These are phyloP conservation scores for Siniperca obscura DNA, from an alignment of 2,797 vertebrate species.

Conservation along the genomic window DNA sequence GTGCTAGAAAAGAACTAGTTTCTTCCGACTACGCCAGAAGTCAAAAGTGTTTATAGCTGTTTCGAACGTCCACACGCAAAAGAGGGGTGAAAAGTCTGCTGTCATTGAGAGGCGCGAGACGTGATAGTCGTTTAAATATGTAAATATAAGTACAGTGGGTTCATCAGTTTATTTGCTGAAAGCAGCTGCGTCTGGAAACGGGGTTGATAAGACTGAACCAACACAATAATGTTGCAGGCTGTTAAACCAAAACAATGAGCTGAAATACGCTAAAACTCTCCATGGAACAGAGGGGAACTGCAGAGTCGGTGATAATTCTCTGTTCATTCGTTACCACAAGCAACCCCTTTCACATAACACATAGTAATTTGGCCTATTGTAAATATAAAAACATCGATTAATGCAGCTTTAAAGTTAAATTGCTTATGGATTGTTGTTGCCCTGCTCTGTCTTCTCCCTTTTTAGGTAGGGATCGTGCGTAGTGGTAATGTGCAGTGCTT, in stretches of 20 bases:
- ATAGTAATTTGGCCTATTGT: background rate
- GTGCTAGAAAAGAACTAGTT: no score
- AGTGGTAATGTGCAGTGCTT: slow-evolving; percentile 88
- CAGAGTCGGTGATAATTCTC: background rate
- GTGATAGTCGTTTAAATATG: no score
- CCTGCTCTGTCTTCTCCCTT: background rate
- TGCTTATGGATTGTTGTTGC: background rate
- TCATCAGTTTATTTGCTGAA: background rate
- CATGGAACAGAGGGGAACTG: background rate
- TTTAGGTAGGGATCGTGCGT: slow-evolving; percentile 87
- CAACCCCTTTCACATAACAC: background rate
- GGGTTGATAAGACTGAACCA: background rate
- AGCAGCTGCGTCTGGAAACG: background rate
- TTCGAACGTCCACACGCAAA: no score
- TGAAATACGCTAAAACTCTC: background rate
- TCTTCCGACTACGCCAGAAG: no score
- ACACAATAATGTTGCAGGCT: background rate
- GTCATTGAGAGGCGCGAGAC: no score
- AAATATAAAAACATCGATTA: background rate
- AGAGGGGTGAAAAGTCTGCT: no score
- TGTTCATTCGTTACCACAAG: background rate
- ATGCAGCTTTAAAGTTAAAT: background rate
- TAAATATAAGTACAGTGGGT: background rate
- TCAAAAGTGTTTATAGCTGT: no score
- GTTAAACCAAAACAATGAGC: background rate